Conservation (phyloP, 1,140 invertebrate genomes). For the Drosophila punjabiensis region DNA sequence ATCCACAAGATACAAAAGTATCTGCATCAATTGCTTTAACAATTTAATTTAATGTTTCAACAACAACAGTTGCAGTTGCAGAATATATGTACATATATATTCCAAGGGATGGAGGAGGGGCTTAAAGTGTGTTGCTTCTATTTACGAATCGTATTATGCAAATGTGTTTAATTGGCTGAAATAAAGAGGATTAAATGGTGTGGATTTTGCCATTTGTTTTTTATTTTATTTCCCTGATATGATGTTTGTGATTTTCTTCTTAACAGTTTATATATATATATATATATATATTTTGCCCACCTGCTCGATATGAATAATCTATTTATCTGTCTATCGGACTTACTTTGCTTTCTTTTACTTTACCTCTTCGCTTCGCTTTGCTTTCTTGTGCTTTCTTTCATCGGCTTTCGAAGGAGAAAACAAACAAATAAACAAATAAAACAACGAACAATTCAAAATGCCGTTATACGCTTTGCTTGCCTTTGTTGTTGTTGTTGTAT, state of each 20-base stretch:
- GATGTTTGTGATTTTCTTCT: constrained; percentile 33
- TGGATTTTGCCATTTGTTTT: not conserved
- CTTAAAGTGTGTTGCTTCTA: not conserved
- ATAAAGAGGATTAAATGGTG: constrained; percentile 7
- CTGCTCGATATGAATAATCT: constrained; percentile 28
- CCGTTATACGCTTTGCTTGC: constrained; percentile 45
- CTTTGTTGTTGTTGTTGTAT: constrained; percentile 12
- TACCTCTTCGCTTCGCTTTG: constrained; percentile 21
- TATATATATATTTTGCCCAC: constrained; percentile 26
- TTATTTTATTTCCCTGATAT: not conserved
- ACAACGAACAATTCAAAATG: constrained; percentile 41
- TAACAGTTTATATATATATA: constrained; percentile 38
- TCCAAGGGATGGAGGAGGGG: not conserved
- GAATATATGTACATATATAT: not conserved
- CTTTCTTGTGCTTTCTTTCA: constrained; percentile 25
- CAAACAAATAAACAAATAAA: constrained; percentile 38
- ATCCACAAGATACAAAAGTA: not conserved
- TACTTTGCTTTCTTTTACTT: constrained; percentile 32
- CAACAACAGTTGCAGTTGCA: not conserved
- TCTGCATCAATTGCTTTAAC: not conserved
- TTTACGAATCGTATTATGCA: constrained; percentile 13
- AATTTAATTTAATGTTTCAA: not conserved
- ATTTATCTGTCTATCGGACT: constrained; percentile 28
- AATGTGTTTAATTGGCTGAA: constrained; percentile 20
- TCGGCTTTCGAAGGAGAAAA: constrained; percentile 28